Conservation (phyloP, 2,113 vertebrate species). For the Raja brachyura region DNA sequence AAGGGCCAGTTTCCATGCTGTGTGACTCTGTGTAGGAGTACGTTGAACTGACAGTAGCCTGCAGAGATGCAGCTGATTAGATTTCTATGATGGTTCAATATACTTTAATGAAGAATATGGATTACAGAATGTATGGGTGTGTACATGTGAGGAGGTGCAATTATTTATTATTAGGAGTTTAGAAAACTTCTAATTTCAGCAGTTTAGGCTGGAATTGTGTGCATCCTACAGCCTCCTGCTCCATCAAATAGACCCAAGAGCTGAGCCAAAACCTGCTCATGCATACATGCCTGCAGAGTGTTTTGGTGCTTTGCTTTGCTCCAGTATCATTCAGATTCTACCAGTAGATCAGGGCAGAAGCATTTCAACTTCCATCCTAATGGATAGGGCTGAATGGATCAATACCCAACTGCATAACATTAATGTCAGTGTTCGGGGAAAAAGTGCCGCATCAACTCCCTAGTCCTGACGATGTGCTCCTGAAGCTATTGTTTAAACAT, state of each 20-base stretch:
- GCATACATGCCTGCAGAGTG: not conserved
- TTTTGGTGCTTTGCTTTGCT: not conserved
- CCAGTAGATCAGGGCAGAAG: not conserved
- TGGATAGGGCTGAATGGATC: not conserved
- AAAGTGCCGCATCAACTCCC: not conserved
- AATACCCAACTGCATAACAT: not conserved
- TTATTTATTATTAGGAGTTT: not conserved
- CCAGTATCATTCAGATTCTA: not conserved
- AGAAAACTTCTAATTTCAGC: not conserved
- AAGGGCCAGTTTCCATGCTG: too few species aligned
- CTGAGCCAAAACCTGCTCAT: not conserved
- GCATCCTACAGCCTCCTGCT: not conserved
- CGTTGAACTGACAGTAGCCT: not conserved
- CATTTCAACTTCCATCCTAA: not conserved
- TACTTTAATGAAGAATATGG: not conserved
- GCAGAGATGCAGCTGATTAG: not conserved
- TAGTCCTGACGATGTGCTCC: not conserved
- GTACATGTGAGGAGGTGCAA: not conserved
- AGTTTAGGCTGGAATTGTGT: not conserved
- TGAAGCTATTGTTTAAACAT: not conserved
- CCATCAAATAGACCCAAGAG: not conserved
- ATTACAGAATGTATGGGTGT: not conserved
- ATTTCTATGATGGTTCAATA: not conserved
- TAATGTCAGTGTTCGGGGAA: not conserved
- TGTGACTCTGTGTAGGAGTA: not conserved